Base-by-base conservation (phyloP, 2,888 invertebrate genomes). In the Phalera bucephala region DNA sequence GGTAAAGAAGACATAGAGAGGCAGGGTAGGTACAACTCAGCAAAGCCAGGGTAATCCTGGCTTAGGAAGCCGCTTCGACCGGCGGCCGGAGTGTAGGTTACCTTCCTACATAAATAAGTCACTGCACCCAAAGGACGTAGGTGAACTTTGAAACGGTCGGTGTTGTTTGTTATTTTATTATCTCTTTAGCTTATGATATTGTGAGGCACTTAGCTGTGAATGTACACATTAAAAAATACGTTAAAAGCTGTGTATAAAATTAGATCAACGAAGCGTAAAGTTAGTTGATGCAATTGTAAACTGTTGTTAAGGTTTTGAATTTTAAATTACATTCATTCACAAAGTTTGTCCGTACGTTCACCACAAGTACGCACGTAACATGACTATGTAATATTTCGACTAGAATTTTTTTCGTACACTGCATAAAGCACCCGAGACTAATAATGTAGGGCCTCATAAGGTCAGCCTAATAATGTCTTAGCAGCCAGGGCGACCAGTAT, bases 1-100 rank as follows among this genome's bases (percentile, higher is more conserved):
- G 21, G 26, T 37, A 50, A 42, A 46, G 57, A 63, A 59, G 57
- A 60, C 52, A 47, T 53, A 61, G 41, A 47, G 47, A 53, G 42
- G 38, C 36, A 29, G 42, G 57, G 37, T 52, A 62, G 57, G 37
- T 52, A 62, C 45, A 66, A 61, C 55, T 51, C 47, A 31, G 50
- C 42, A 64, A 65, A 70, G 59, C 42, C 52, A 55, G 52, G 54
- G 58, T 75, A 75, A 77, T 67, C 77, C 76, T 48, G 62, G 72
- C 69, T 76, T 77, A 75, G 65, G 66, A 73, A 73, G 66, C 68
- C 71, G 51, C 52, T 65, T 39, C 51, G 56, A 41, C 31, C 51
- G 47, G 34, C 20, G 33, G 26, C 14, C 33, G 30, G 28, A 22
- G 44, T 48, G 44, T 56, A 46, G 40, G 41, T 57, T 52, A 48